Conservation (phyloP, 2,888 invertebrate species). For the Gryllus longicercus region DNA sequence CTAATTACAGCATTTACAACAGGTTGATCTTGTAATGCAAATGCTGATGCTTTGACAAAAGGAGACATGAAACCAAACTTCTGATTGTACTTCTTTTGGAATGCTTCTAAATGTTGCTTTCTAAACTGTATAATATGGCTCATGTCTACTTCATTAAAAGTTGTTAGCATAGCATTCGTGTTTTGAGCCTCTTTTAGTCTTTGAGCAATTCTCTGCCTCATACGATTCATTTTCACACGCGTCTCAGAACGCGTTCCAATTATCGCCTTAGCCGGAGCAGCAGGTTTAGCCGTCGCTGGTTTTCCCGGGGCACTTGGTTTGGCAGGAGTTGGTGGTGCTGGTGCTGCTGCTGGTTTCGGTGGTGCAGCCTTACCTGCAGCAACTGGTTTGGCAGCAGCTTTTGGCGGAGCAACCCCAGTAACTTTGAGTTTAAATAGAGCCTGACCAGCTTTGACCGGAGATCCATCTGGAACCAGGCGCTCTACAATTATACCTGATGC, state of each 20-base stretch:
- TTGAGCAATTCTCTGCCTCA: slow-evolving; percentile 91
- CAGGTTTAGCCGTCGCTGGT: slow-evolving; percentile 55
- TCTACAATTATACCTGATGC: slow-evolving; percentile 84
- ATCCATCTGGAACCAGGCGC: slow-evolving; percentile 83
- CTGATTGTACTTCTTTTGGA: slow-evolving; percentile 88
- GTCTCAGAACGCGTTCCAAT: slow-evolving; percentile 88
- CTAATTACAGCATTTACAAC: slow-evolving; percentile 97
- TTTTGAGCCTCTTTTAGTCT: slow-evolving; percentile 98
- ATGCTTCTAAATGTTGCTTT: slow-evolving; percentile 82
- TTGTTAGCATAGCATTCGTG: slow-evolving; percentile 97
- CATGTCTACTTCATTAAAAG: slow-evolving; percentile 95
- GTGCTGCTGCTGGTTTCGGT: slow-evolving; percentile 42
- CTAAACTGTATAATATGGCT: slow-evolving; percentile 92
- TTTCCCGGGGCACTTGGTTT: neutral
- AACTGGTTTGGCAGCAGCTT: slow-evolving; percentile 54
- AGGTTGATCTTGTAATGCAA: slow-evolving; percentile 90
- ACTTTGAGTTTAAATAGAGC: slow-evolving; percentile 66
- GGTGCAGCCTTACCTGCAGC: slow-evolving; percentile 47
- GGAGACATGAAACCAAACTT: slow-evolving; percentile 99
- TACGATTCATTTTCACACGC: slow-evolving; percentile 97
- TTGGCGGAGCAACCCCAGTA: neutral
- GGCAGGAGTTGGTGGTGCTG: neutral
- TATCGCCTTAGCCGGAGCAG: slow-evolving; percentile 65
- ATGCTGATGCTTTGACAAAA: slow-evolving; percentile 94
- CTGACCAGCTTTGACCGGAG: slow-evolving; percentile 85